phyloP scores from a whole-genome alignment of 2,797 vertebrate species.

The Podarcis siculus region DNA sequence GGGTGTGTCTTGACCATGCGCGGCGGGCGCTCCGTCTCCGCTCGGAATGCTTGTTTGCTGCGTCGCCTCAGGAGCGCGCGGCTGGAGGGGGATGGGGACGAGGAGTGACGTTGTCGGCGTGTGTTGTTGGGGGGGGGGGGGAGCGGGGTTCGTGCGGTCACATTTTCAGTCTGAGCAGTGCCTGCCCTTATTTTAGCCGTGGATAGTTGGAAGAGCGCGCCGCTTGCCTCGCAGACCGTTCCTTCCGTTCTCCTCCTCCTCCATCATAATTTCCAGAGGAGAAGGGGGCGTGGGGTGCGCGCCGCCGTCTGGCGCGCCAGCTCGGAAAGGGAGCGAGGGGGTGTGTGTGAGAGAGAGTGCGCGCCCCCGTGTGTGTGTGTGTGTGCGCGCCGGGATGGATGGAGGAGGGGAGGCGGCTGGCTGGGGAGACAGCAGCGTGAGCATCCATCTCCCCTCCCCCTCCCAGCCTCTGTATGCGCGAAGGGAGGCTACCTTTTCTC shows the following conservation, averaged over 20 bases:
- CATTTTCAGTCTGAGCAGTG: neutral
- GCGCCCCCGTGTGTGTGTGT: neutral
- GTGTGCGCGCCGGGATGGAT: rapidly evolving
- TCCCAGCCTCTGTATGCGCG: neutral
- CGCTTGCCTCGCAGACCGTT: neutral
- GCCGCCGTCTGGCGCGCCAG: neutral
- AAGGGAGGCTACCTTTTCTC: neutral
- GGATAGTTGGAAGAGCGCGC: neutral
- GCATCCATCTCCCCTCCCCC: neutral
- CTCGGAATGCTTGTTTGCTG: neutral
- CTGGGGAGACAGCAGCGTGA: neutral
- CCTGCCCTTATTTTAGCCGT: neutral
- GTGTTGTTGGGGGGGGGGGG: neutral
- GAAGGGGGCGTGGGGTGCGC: neutral
- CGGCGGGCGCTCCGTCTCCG: neutral
- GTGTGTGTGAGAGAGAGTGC: too few relatives aligned
- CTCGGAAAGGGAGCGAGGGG: neutral
- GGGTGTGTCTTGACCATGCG: slow-evolving; percentile 29
- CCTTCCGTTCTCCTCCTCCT: neutral
- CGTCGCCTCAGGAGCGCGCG: neutral
- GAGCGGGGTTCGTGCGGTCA: too few relatives aligned
- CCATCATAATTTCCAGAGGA: neutral
- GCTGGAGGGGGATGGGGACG: neutral
- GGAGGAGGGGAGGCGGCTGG: neutral
- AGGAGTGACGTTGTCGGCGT: neutral